Conservation (phyloP, 2,797 vertebrate species). For the Characodon lateralis region DNA sequence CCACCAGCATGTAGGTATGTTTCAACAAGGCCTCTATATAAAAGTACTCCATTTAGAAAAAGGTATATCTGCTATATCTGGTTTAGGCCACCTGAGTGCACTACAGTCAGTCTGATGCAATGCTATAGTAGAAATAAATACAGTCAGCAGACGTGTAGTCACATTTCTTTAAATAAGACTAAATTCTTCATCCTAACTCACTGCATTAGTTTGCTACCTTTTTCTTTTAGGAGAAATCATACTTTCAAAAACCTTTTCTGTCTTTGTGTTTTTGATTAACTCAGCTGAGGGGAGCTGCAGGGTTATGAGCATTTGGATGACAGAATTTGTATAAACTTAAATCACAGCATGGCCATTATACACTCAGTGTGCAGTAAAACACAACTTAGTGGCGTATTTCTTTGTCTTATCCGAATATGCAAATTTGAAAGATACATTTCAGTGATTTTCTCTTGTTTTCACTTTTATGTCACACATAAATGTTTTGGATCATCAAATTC, state of each 20-base stretch:
- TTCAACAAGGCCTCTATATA: neutral
- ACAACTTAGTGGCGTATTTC: neutral
- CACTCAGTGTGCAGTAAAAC: neutral
- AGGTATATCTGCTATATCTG: neutral
- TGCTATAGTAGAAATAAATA: neutral
- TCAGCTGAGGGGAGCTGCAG: neutral
- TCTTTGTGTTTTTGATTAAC: neutral
- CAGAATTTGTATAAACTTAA: too few relatives aligned
- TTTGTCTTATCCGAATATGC: neutral
- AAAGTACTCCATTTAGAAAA: neutral
- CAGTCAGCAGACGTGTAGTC: neutral
- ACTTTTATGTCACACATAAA: too few relatives aligned
- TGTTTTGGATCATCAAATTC: too few relatives aligned
- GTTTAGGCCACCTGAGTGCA: neutral
- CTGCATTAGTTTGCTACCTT: neutral
- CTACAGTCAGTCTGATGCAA: neutral
- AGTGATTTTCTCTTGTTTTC: too few relatives aligned
- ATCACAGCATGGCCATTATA: too few relatives aligned
- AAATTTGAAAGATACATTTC: neutral
- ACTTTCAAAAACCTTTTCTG: neutral
- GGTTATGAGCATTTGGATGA: too few relatives aligned
- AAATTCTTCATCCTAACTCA: neutral
- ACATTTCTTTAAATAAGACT: neutral
- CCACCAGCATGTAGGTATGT: neutral
- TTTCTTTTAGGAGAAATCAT: neutral